phyloP scores from a whole-genome alignment of 1,140 invertebrate genomes.

The Brachionus rubens region DNA sequence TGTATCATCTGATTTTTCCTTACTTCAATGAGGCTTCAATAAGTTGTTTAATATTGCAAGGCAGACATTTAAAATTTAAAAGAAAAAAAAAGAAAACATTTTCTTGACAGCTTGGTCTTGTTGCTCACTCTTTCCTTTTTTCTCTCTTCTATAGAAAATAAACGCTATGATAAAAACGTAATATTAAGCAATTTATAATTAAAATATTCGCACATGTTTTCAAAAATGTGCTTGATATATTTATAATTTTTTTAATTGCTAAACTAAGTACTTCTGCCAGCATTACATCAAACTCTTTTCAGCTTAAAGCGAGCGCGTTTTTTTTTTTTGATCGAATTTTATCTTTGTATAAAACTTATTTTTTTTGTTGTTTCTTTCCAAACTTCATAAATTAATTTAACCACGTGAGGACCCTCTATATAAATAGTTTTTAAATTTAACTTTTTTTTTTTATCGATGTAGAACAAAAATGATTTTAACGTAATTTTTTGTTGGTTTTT shows the following conservation, averaged over 20 bases:
- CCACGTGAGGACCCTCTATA: too few relatives aligned
- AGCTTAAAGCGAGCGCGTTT: not conserved
- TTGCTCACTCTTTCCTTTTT: too few relatives aligned
- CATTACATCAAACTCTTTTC: not conserved
- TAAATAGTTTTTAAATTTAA: not conserved
- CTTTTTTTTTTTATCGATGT: not conserved
- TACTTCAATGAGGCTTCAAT: too few relatives aligned
- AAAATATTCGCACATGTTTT: slow-evolving; percentile 12
- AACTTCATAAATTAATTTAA: too few relatives aligned
- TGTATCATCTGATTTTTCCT: too few relatives aligned
- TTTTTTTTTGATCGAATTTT: not conserved
- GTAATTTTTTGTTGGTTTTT: not conserved
- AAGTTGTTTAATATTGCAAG: too few relatives aligned
- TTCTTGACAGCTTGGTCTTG: too few relatives aligned
- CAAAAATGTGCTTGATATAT: too few relatives aligned
- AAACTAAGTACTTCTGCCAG: not conserved
- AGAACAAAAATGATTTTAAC: slow-evolving; percentile 29
- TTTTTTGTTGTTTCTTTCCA: not conserved
- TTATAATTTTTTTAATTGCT: not conserved
- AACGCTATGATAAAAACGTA: slow-evolving; percentile 38
- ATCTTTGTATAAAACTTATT: not conserved
- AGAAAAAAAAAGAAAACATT: too few relatives aligned
- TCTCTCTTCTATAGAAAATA: not conserved
- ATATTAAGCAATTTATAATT: slow-evolving; percentile 8
- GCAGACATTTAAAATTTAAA: too few relatives aligned